A percentile compares a stretch with the other conserved stretches of the same genome.
phyloP scores from a whole-genome alignment of 1,140 invertebrate species.

The Centruroides vittatus region DNA sequence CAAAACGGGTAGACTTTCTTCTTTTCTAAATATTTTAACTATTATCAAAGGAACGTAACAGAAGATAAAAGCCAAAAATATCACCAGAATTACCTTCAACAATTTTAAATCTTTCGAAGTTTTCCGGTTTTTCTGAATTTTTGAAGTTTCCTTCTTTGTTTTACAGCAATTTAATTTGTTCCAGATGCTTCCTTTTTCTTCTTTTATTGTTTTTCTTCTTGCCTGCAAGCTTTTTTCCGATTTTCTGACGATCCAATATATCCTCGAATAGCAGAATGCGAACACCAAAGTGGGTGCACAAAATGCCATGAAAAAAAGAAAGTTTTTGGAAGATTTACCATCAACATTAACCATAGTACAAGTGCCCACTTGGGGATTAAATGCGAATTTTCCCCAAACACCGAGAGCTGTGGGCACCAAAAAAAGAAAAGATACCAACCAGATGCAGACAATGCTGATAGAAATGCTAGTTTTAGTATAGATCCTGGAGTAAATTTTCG shows the following conservation, averaged over 20 bases:
- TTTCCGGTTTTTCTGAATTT: no score
- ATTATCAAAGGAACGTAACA: slow-evolving; percentile 8
- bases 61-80: no score
- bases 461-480: slow-evolving; percentile 19
- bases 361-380: slow-evolving; percentile 35
- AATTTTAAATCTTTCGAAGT: no score
- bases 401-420: slow-evolving; percentile 58
- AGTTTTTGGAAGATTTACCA: slow-evolving; percentile 62
- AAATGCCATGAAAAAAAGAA: slow-evolving; percentile 65
- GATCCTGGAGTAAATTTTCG: slow-evolving; percentile 34
- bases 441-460: slow-evolving; percentile 39
- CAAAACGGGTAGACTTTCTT: background rate
- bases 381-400: slow-evolving; percentile 62
- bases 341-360: slow-evolving; percentile 41
- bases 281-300: slow-evolving; percentile 64
- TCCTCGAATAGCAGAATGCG: slow-evolving; percentile 67
- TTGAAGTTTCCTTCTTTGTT: no score
- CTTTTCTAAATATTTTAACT: background rate
- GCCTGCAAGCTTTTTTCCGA: no score
- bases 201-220: no score
- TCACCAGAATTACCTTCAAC: no score
- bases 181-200: no score
- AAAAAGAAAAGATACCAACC: slow-evolving; percentile 46
- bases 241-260: slow-evolving; percentile 50
- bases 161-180: no score